These are phyloP conservation scores for Ciona savignyi DNA, from an alignment of 23 tunicate genomes.

Conservation along the genomic window DNA sequence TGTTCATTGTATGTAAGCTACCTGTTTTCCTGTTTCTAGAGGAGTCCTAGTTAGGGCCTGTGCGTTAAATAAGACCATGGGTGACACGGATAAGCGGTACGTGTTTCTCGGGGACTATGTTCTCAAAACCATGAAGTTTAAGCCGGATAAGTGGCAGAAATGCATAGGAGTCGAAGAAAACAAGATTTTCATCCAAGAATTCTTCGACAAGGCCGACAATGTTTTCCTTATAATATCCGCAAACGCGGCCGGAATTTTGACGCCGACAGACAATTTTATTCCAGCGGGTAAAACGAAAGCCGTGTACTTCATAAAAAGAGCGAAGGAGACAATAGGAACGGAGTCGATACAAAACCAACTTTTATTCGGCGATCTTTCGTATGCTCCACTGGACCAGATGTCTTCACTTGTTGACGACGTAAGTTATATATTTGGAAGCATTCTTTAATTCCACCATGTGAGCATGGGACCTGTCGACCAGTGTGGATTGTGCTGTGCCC, in stretches of 20 bases:
- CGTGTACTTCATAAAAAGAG: constrained; percentile 75
- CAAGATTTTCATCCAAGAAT: constrained; percentile 72
- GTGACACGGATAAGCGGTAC: constrained; percentile 73
- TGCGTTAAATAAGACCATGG: too few species aligned
- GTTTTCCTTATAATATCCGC: constrained; percentile 31
- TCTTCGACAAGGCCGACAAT: constrained; percentile 68
- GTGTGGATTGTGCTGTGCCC: too few species aligned
- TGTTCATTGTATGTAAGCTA: too few species aligned
- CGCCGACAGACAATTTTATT: constrained; percentile 48
- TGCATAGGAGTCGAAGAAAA: constrained; percentile 84
- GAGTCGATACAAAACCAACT: constrained; percentile 60
- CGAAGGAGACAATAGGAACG: constrained; percentile 25
- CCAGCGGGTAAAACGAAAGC: constrained; percentile 75
- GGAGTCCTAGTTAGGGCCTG: too few species aligned
- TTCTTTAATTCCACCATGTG: too few species aligned
- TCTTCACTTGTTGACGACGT: constrained; percentile 95
- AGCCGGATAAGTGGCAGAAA: constrained; percentile 93
- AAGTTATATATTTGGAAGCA: constrained; percentile 18
- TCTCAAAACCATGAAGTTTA: constrained; percentile 59
- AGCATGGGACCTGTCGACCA: too few species aligned
- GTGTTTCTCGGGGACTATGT: constrained; percentile 66
- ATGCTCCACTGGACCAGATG: too few species aligned
- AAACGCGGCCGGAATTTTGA: constrained; percentile 48
- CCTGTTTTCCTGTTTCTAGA: too few species aligned
- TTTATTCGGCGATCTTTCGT: constrained; percentile 83